Percentiles rank a stretch among this genome's conserved stretches.
Evolutionary conservation across 2,113 vertebrate genomes (phyloP).

Genomic region (Antennarius striatus): DNA sequence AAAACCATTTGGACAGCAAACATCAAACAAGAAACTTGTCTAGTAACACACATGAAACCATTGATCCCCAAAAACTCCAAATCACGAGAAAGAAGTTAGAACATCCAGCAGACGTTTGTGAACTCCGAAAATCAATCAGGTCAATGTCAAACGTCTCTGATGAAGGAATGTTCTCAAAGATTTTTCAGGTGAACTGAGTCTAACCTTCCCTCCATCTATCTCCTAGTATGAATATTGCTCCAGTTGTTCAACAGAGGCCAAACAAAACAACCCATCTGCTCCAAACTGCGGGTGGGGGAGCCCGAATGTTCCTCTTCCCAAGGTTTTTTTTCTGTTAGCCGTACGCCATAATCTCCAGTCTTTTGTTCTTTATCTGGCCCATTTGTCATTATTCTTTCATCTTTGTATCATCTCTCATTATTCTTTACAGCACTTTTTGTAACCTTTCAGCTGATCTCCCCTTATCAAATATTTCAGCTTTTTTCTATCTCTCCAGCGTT

Average conservation of each 20-base stretch:
- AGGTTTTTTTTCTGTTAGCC: constrained; percentile 16
- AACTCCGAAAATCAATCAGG: constrained; percentile 6
- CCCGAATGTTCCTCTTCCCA: background rate
- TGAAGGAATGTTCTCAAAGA: constrained; percentile 29
- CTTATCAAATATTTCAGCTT: background rate
- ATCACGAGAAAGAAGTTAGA: constrained; percentile 27
- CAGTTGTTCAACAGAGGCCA: constrained; percentile 55
- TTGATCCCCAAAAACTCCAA: background rate
- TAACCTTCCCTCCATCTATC: constrained; percentile 57
- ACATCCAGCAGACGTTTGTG: constrained; percentile 6
- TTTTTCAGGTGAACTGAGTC: constrained; percentile 57
- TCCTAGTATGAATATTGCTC: constrained; percentile 55
- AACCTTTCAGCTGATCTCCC: constrained; percentile 15
- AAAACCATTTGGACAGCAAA: constrained; percentile 3
- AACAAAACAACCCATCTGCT: constrained; percentile 58
- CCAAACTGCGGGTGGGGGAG: constrained; percentile 17
- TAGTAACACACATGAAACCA: no score
- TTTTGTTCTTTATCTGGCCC: constrained; percentile 2
- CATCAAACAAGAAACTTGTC: constrained; percentile 1
- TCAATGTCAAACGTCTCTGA: constrained; percentile 27
- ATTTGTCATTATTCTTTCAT: background rate
- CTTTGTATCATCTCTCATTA: background rate
- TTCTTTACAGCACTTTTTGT: constrained; percentile 1
- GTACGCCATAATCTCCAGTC: constrained; percentile 15
- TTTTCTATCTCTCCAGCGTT: constrained; percentile 1